Base-by-base conservation (phyloP, 2,888 invertebrate species). In the Sepiola atlantica region DNA sequence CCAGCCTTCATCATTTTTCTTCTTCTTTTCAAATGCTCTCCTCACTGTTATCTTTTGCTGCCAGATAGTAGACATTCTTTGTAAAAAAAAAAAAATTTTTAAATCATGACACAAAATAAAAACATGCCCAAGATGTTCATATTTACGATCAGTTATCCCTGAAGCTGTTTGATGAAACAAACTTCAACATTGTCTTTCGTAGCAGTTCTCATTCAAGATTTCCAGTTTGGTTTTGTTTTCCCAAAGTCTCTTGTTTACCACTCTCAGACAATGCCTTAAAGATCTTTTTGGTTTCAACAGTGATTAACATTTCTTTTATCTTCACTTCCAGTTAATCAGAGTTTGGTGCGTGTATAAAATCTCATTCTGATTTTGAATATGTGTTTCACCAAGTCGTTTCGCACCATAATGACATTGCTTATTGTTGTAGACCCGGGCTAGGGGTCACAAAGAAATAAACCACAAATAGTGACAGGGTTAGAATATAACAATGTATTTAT, bases 201-300 rank as follows among this genome's bases (percentile, higher is more conserved):
- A 77, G 77, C 32, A 77, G 77, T 77, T 77, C 77, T 77, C n/a
- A 77, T 77, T 77, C 77, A 77, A 77, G 77, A 77, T 12, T 77
- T 77, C 77, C 77, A n/a, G 77, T 77, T 77, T 77, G 77, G 77
- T 77, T n/a, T 77, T n/a, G n/a, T 77, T 77, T 77, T n/a, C 77
- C 77, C n/a, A 77, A 77, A 32, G n/a, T 77, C 77, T 77, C 32
- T 77, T 77, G 77, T 77, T 77, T 77, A 77, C 77, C n/a, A 77
- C n/a, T 32, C 77, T 77, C 77, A 77, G 77, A 77, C 77, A 77
- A 77, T 77, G 77, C 77, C 77, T 77, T n/a, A 16, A 77, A 77
- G 77, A 77, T n/a, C 16, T 77, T 77, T 77, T 45, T 45, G 8
- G 45, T 45, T 45, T n/a, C 14, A 77, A 77, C n/a, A 32, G n/a